Conservation (phyloP, 2,888 invertebrate genomes). For the Harpalus rufipes region DNA sequence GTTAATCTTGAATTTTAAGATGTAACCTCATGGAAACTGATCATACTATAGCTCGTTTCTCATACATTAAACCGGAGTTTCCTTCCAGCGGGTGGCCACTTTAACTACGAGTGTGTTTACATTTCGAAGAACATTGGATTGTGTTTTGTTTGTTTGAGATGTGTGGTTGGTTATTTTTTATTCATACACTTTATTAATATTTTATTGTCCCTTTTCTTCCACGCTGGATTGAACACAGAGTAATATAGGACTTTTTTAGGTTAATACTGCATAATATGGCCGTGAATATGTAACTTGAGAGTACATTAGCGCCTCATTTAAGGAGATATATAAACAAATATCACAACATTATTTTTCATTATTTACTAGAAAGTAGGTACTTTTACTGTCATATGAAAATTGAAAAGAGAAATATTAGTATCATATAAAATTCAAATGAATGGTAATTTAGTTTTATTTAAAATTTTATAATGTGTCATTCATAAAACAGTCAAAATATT, state of each 20-base stretch:
- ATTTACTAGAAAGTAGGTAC: background rate
- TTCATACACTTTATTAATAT: constrained; percentile 45
- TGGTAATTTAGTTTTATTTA: background rate
- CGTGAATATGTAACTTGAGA: constrained; percentile 28
- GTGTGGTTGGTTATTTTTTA: constrained; percentile 49
- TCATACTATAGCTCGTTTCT: constrained; percentile 16
- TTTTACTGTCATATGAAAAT: background rate
- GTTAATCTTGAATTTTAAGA: no score
- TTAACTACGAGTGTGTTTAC: constrained; percentile 53
- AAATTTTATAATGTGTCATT: background rate
- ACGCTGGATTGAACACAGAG: constrained; percentile 18
- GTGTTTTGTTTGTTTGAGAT: constrained; percentile 54
- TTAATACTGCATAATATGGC: constrained; percentile 50
- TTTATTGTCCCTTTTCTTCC: constrained; percentile 2
- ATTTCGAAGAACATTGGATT: constrained; percentile 45
- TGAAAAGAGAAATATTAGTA: background rate
- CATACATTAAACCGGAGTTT: constrained; percentile 9
- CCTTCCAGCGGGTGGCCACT: constrained; percentile 55
- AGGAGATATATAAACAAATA: constrained; percentile 13
- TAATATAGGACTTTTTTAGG: constrained; percentile 13
- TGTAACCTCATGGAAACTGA: background rate
- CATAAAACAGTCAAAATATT: background rate
- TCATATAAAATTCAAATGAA: background rate
- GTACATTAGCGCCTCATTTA: constrained; percentile 32
- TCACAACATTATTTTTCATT: background rate